Evolutionary conservation across 2,888 invertebrate species (phyloP).

Genomic region (Azorinus chamasolen): DNA sequence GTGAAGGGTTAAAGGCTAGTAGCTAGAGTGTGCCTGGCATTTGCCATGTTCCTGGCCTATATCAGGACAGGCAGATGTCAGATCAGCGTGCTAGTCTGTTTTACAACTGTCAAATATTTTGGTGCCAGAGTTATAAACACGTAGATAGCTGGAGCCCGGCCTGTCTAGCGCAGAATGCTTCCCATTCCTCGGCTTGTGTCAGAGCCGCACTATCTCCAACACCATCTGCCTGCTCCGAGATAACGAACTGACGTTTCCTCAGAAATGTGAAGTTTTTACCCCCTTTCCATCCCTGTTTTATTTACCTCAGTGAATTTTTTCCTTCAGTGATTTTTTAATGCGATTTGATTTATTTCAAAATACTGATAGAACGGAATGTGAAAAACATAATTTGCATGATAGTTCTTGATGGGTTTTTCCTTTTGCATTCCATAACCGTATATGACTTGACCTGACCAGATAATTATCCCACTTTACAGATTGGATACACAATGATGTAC

Average conservation of each 20-base stretch:
- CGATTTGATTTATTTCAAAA: too few species aligned
- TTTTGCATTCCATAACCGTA: too few species aligned
- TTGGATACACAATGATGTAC: too few species aligned
- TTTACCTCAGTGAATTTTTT: too few species aligned
- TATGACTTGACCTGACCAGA: too few species aligned
- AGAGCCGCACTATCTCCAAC: background rate
- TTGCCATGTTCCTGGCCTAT: background rate
- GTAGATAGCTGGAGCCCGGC: slow-evolving; percentile 42
- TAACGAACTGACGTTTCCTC: background rate
- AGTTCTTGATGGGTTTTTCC: background rate
- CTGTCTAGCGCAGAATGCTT: slow-evolving; percentile 11
- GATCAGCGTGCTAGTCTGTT: slow-evolving; percentile 31
- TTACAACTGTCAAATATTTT: slow-evolving; percentile 57
- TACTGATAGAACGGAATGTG: background rate
- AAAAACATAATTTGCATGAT: slow-evolving; percentile 1
- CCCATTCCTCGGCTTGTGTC: slow-evolving; percentile 8
- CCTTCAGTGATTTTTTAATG: too few species aligned
- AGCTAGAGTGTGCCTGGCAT: too few species aligned
- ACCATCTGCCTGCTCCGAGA: slow-evolving; percentile 4
- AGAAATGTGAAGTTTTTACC: background rate
- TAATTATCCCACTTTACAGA: too few species aligned
- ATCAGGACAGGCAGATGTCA: slow-evolving; percentile 28
- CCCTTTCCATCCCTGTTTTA: background rate
- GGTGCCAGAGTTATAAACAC: slow-evolving; percentile 51
- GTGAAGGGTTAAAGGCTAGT: too few species aligned